A percentile compares a stretch with the other conserved stretches of the same genome.
Evolutionary conservation across 2,113 vertebrate species (phyloP).

Genomic region (Strix aluco): DNA sequence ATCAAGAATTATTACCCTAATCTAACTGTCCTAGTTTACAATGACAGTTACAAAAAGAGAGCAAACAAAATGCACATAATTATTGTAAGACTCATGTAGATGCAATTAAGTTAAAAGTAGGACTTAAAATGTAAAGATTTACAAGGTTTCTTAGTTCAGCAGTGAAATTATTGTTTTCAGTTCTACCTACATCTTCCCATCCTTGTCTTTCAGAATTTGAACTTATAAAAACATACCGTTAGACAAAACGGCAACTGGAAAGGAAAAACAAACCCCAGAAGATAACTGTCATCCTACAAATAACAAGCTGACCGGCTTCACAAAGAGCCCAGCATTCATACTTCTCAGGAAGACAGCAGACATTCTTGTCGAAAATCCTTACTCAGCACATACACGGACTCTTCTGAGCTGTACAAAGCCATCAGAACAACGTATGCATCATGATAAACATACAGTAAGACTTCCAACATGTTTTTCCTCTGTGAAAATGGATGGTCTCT

Average conservation of each 20-base stretch:
- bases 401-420: background rate
- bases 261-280: background rate
- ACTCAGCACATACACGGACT: background rate
- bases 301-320: background rate
- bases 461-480: background rate
- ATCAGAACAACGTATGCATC: background rate
- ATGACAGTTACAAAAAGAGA: background rate
- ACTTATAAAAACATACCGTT: background rate
- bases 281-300: background rate
- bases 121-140: background rate
- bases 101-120: background rate
- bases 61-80: background rate
- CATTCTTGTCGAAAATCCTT: background rate
- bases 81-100: no score
- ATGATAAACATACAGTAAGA: constrained; percentile 29
- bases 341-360: background rate
- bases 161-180: background rate
- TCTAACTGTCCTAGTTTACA: background rate
- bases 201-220: background rate
- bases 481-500: background rate
- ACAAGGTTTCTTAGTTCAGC: background rate
- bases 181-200: background rate
- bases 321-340: background rate
- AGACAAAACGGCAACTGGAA: background rate
- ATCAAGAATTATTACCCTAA: background rate